A percentile compares a stretch with the other conserved stretches of the same genome.
These are phyloP conservation scores for Typhlichthys subterraneus DNA, from an alignment of 2,797 vertebrate species.

Conservation along the genomic window DNA sequence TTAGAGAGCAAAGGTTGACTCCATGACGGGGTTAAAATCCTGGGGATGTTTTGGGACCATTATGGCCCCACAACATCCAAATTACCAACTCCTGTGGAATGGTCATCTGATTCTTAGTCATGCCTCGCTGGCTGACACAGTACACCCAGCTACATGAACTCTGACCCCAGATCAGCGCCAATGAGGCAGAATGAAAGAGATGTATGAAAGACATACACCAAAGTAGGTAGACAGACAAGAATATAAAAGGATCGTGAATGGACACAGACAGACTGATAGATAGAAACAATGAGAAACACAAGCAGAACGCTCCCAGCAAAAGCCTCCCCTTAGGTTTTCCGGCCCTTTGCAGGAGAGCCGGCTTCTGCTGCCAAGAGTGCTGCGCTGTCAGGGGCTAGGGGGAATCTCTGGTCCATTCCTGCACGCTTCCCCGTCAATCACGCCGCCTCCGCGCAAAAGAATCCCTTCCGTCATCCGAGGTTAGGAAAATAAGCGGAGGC, in stretches of 20 bases:
- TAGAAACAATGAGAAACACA: constrained; percentile 10
- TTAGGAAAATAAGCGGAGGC: constrained; percentile 64
- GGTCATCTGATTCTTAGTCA: constrained; percentile 34
- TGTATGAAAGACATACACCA: not conserved
- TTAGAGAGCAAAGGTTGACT: no score
- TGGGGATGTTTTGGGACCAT: no score
- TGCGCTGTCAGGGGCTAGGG: constrained; percentile 37
- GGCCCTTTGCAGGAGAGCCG: constrained; percentile 25
- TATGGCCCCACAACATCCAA: no score
- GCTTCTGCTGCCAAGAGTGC: constrained; percentile 24
- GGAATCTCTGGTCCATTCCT: constrained; percentile 42
- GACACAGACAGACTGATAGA: constrained; percentile 8
- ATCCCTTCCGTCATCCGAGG: constrained; percentile 37
- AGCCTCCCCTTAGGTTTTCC: constrained; percentile 44
- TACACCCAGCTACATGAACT: constrained; percentile 32
- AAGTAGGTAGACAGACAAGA: constrained; percentile 6
- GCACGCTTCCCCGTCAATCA: constrained; percentile 65
- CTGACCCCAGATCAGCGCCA: constrained; percentile 33
- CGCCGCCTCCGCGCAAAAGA: constrained; percentile 22
- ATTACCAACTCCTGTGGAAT: no score
- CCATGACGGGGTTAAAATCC: no score
- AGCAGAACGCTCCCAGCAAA: constrained; percentile 36
- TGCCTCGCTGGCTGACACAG: constrained; percentile 25
- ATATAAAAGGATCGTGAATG: constrained; percentile 19
- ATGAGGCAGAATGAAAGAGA: not conserved